Percentiles rank a stretch among this genome's conserved stretches.
Conservation (phyloP, 2,888 invertebrate genomes). For the Argyresthia albistria region DNA sequence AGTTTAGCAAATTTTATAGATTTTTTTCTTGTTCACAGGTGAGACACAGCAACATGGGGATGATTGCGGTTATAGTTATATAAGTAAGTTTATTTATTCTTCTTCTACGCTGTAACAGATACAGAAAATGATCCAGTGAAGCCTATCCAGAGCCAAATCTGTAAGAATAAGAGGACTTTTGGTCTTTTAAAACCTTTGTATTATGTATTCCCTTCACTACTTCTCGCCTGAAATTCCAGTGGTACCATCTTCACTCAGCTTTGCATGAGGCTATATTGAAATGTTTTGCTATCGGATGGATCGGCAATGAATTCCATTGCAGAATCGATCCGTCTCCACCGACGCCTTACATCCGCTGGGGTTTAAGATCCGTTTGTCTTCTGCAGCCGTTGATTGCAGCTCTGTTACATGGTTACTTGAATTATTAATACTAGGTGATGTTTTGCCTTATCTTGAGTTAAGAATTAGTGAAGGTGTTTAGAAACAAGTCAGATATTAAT, state of each 20-base stretch:
- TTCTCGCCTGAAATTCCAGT: no score
- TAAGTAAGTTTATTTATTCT: conserved; percentile 47
- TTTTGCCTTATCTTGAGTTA: no score
- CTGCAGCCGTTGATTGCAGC: neutral
- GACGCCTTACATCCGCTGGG: conserved; percentile 7
- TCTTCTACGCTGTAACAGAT: no score
- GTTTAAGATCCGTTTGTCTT: neutral
- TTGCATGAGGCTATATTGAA: neutral
- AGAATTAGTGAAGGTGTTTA: no score
- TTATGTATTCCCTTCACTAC: no score
- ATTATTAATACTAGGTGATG: neutral
- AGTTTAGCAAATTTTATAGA: neutral
- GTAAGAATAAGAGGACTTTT: no score
- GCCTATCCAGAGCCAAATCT: no score
- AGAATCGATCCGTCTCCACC: conserved; percentile 9
- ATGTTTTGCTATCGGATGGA: conserved; percentile 15
- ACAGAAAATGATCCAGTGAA: no score
- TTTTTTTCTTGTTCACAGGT: conserved; percentile 40
- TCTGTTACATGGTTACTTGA: neutral
- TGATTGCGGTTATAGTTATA: conserved; percentile 70
- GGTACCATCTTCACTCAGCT: no score
- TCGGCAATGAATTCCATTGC: conserved; percentile 20
- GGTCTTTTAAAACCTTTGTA: no score
- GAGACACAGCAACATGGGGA: conserved; percentile 68
- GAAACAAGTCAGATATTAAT: no score